A percentile compares a stretch with the other conserved stretches of the same genome.
These are phyloP conservation scores for Heteractis magnifica DNA, from an alignment of 92 coral and sea anemone genomes.

Conservation along the genomic window DNA sequence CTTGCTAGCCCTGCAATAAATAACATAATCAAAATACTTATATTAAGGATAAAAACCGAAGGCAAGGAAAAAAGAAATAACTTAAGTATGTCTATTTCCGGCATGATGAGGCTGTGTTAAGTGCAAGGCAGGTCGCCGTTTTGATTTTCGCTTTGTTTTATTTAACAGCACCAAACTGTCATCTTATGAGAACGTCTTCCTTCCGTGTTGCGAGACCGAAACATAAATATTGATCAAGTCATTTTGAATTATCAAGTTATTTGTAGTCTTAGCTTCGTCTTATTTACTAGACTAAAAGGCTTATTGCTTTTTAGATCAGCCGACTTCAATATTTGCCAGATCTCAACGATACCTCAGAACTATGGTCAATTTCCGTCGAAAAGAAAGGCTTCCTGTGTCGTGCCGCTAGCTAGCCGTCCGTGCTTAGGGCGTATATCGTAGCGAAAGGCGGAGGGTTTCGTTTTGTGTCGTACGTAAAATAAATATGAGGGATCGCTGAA, in stretches of 20 bases:
- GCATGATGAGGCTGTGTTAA: not conserved
- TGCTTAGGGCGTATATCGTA: not conserved
- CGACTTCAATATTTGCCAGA: not conserved
- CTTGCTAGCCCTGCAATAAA: not conserved
- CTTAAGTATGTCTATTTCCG: not conserved
- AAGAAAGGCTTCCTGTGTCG: not conserved
- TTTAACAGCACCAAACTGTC: conserved; percentile 3
- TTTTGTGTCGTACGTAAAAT: no score
- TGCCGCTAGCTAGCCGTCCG: not conserved
- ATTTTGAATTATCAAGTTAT: not conserved
- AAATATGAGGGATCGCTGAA: no score
- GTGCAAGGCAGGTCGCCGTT: not conserved
- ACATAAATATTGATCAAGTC: not conserved
- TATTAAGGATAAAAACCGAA: not conserved
- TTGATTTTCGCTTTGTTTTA: not conserved
- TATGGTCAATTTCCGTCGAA: not conserved
- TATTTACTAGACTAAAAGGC: not conserved
- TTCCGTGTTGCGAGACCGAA: conserved; percentile 4
- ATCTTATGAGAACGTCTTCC: not conserved
- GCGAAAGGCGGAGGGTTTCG: not conserved
- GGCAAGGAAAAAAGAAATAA: not conserved
- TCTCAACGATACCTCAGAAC: not conserved
- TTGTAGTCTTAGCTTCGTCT: not conserved
- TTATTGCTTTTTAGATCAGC: not conserved
- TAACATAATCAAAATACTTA: not conserved